Evolutionary conservation across 2,797 vertebrate species (phyloP).

Genomic region (Buceros bicornis): DNA sequence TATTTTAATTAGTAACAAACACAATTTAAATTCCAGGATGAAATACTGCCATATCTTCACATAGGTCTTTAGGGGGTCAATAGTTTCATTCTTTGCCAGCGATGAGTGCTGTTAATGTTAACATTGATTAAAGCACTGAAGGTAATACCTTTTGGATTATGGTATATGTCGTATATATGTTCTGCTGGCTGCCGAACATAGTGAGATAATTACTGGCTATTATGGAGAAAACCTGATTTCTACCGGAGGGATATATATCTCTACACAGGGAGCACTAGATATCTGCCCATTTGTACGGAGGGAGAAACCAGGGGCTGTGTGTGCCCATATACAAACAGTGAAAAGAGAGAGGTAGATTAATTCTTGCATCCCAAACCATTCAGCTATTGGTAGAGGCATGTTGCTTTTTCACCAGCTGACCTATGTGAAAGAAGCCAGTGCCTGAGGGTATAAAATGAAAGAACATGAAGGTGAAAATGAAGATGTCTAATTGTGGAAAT

Average conservation of each 20-base stretch:
- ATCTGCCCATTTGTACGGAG: not conserved
- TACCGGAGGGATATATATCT: not conserved
- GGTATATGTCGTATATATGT: not conserved
- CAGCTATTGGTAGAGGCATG: not conserved
- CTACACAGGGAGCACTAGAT: not conserved
- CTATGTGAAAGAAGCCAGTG: not conserved
- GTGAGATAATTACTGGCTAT: constrained; percentile 68
- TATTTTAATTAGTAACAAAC: constrained; percentile 79
- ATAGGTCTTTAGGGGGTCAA: constrained; percentile 28
- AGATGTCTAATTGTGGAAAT: not conserved
- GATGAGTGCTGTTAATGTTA: not conserved
- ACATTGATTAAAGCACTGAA: constrained; percentile 76
- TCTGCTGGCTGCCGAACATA: constrained; percentile 47
- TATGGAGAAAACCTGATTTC: constrained; percentile 22
- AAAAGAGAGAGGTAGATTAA: not conserved
- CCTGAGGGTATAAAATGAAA: not conserved
- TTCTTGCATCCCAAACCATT: not conserved
- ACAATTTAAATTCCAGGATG: constrained; percentile 74
- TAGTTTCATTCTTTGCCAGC: constrained; percentile 34
- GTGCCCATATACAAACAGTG: not conserved
- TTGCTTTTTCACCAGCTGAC: not conserved
- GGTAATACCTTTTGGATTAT: constrained; percentile 55
- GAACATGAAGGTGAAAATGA: constrained; percentile 4
- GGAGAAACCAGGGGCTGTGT: not conserved
- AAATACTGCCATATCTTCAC: constrained; percentile 54